phyloP scores from a whole-genome alignment of 2,113 vertebrate genomes.

The Hylia prasina region DNA sequence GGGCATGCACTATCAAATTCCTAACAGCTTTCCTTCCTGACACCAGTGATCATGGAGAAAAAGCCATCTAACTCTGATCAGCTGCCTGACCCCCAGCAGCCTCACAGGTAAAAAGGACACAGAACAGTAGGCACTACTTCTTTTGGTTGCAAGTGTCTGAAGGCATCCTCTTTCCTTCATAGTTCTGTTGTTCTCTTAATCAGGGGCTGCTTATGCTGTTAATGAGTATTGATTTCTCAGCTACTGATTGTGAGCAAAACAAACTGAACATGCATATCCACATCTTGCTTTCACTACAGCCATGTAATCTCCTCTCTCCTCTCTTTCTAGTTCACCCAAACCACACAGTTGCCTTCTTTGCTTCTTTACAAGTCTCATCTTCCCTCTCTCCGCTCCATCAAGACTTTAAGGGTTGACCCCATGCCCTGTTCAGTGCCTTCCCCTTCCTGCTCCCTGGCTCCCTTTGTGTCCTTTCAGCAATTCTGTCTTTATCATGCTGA shows the following conservation, averaged over 20 bases:
- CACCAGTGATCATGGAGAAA: not conserved
- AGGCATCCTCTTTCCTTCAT: not conserved
- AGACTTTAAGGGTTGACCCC: not conserved
- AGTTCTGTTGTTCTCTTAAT: not conserved
- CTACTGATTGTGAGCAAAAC: not conserved
- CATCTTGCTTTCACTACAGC: not conserved
- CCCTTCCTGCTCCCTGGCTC: not conserved
- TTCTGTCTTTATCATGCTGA: slow-evolving; percentile 48
- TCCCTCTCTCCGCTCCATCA: not conserved
- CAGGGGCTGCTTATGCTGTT: not conserved
- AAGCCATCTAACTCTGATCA: not conserved
- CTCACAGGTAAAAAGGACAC: not conserved
- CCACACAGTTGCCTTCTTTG: not conserved
- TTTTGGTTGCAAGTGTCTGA: not conserved
- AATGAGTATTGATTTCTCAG: not conserved
- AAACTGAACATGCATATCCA: not conserved
- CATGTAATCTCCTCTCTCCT: not conserved
- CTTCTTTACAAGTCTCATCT: not conserved
- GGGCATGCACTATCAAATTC: not conserved
- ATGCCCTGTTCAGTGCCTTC: not conserved
- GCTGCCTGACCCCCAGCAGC: not conserved
- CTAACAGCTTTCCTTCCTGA: not conserved
- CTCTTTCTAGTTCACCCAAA: not conserved
- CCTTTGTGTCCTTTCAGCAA: slow-evolving; percentile 35
- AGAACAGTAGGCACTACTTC: not conserved